phyloP scores from a whole-genome alignment of 2,113 vertebrate genomes.

The Arothron firmamentum region DNA sequence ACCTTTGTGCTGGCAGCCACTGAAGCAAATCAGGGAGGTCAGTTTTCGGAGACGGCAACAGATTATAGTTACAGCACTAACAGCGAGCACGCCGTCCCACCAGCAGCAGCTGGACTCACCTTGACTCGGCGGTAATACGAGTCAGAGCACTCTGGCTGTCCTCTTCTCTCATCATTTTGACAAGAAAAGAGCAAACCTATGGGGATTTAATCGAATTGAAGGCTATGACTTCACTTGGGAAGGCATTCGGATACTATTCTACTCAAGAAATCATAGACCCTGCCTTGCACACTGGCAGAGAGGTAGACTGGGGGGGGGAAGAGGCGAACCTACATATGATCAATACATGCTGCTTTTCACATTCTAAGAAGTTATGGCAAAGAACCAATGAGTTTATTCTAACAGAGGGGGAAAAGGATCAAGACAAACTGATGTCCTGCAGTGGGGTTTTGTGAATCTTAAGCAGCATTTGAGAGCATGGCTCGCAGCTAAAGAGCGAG shows the following conservation, averaged over 20 bases:
- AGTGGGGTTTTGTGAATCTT: conserved; percentile 31
- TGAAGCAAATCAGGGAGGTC: conserved; percentile 4
- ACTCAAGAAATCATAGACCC: too few relatives aligned
- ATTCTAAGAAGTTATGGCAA: conserved; percentile 14
- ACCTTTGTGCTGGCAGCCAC: conserved; percentile 8
- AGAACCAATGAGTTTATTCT: conserved; percentile 5
- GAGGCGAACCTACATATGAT: background rate
- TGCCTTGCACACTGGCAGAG: too few relatives aligned
- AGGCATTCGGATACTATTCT: too few relatives aligned
- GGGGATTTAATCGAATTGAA: conserved; percentile 24
- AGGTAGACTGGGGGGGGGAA: too few relatives aligned
- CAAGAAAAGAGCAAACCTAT: background rate
- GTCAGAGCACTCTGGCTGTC: conserved; percentile 19
- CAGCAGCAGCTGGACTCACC: conserved; percentile 33
- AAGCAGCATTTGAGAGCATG: conserved; percentile 28
- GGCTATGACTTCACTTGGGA: conserved; percentile 5
- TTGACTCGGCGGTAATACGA: conserved; percentile 49
- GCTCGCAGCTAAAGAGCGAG: conserved; percentile 27
- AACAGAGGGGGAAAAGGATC: background rate
- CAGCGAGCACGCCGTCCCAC: conserved; percentile 30
- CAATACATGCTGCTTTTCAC: conserved; percentile 3
- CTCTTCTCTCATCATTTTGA: conserved; percentile 39
- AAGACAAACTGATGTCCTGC: background rate
- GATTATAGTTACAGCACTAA: conserved; percentile 38
- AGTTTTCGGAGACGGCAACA: conserved; percentile 11